phyloP scores from a whole-genome alignment of 1,140 invertebrate species.

The Drosophila arawakana region DNA sequence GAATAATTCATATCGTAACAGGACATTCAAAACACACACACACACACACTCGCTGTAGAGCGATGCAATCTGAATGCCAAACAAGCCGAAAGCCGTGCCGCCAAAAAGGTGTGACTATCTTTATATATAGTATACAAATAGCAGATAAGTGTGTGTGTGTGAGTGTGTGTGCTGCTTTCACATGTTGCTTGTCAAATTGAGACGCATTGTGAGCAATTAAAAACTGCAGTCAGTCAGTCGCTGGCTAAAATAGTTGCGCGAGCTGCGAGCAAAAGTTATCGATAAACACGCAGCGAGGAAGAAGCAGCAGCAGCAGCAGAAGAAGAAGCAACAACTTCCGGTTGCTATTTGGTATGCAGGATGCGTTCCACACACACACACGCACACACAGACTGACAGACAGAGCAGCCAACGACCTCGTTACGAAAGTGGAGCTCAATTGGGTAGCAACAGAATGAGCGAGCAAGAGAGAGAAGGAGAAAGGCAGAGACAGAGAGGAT shows the following conservation, averaged over 20 bases:
- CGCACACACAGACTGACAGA: conserved; percentile 30
- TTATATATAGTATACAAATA: conserved; percentile 10
- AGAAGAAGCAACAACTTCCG: conserved; percentile 57
- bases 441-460: neutral
- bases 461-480: neutral
- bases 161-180: conserved; percentile 33
- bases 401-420: conserved; percentile 71
- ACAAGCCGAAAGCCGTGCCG: conserved; percentile 46
- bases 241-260: conserved; percentile 61
- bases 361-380: conserved; percentile 59
- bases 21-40: conserved; percentile 84
- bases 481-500: neutral
- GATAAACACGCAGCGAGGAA: conserved; percentile 38
- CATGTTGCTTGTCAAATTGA: conserved; percentile 80
- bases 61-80: conserved; percentile 84
- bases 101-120: conserved; percentile 24
- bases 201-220: conserved; percentile 67
- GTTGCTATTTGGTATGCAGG: conserved; percentile 73
- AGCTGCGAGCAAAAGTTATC: conserved; percentile 51
- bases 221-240: conserved; percentile 55
- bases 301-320: neutral
- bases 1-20: conserved; percentile 84
- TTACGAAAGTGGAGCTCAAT: conserved; percentile 72
- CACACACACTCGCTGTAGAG: conserved; percentile 60
- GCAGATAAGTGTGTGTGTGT: conserved; percentile 15